These are phyloP conservation scores for Pangasius macronema DNA, from an alignment of 2,797 vertebrate species.

Conservation along the genomic window DNA sequence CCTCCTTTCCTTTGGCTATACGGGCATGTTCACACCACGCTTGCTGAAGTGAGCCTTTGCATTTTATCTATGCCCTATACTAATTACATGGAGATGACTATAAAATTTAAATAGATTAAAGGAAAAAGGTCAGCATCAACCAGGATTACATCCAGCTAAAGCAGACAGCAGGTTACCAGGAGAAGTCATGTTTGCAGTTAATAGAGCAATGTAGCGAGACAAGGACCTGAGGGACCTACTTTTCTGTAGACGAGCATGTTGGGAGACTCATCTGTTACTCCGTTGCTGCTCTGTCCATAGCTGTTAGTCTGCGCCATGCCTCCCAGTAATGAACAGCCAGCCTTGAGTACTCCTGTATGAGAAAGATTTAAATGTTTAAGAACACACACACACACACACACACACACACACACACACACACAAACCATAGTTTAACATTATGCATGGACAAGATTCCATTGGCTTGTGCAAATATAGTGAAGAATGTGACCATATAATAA, in stretches of 20 bases:
- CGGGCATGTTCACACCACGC: background rate
- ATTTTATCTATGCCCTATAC: background rate
- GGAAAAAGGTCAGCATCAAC: background rate
- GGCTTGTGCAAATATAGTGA: background rate
- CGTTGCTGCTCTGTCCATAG: slow-evolving; percentile 82
- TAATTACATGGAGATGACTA: background rate
- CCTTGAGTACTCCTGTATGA: slow-evolving; percentile 64
- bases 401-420: slow-evolving; percentile 18
- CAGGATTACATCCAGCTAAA: background rate
- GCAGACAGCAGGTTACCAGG: background rate
- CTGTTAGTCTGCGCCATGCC: slow-evolving; percentile 85
- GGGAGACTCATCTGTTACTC: slow-evolving; percentile 83
- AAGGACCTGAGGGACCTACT: slow-evolving; percentile 66
- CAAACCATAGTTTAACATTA: background rate
- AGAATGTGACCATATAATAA: background rate
- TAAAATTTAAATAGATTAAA: slow-evolving; percentile 2
- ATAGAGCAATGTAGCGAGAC: background rate
- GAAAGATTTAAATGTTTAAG: background rate
- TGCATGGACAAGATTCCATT: background rate
- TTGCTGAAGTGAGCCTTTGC: background rate
- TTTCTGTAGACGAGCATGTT: slow-evolving; percentile 89
- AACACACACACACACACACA: background rate
- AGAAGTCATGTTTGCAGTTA: background rate
- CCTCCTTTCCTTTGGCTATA: background rate
- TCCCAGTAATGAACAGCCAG: slow-evolving; percentile 55